These are phyloP conservation scores for Sarcophaga bullata DNA, from an alignment of 1,140 invertebrate genomes.

Conservation along the genomic window DNA sequence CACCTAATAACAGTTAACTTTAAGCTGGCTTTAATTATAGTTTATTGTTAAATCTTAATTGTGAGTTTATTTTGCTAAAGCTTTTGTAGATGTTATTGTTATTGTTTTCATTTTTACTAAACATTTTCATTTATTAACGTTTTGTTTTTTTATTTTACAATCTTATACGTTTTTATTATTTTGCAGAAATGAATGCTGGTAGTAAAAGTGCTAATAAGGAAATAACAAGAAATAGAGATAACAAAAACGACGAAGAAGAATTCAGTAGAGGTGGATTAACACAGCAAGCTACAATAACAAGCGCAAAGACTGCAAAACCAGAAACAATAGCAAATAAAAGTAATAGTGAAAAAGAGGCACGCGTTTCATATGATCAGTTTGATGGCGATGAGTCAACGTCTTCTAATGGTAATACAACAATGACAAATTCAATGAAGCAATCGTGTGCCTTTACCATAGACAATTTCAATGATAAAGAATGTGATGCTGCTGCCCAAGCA, in stretches of 20 bases:
- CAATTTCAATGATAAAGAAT: conserved; percentile 72
- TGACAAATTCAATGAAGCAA: conserved; percentile 49
- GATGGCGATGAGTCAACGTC: conserved; percentile 43
- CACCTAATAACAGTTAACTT: conserved; percentile 39
- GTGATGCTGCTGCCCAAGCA: conserved; percentile 70
- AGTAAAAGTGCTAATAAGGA: conserved; percentile 31
- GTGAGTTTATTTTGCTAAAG: conserved; percentile 1
- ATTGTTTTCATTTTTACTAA: conserved; percentile 21
- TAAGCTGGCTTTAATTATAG: conserved; percentile 39
- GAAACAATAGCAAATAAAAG: conserved; percentile 34
- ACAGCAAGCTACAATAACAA: conserved; percentile 6
- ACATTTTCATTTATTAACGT: conserved; percentile 1
- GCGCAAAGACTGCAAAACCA: background rate
- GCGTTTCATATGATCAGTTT: conserved; percentile 11
- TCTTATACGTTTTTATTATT: conserved; percentile 23
- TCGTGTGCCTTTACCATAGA: conserved; percentile 75
- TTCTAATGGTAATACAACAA: conserved; percentile 43
- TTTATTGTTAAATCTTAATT: conserved; percentile 40
- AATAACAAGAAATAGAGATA: conserved; percentile 32
- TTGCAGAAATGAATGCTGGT: conserved; percentile 31
- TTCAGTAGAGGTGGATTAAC: conserved; percentile 1
- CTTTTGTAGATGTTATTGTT: conserved; percentile 9
- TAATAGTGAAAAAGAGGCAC: conserved; percentile 22
- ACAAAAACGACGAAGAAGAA: conserved; percentile 34
- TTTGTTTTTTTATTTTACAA: conserved; percentile 23